phyloP scores from a whole-genome alignment of 2,113 vertebrate species.

The Oreochromis spilurus region DNA sequence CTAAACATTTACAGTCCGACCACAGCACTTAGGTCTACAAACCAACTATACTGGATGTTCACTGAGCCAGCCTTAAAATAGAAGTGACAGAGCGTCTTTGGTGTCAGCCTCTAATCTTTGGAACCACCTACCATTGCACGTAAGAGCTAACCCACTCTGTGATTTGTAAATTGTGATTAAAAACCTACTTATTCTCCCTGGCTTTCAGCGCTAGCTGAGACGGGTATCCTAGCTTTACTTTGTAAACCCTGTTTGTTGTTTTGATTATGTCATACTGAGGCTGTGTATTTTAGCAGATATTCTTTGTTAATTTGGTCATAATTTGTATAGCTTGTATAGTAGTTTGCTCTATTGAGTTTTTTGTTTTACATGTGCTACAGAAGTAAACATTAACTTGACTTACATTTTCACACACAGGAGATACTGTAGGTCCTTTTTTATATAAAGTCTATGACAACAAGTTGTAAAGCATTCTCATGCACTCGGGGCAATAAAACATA shows the following conservation, averaged over 20 bases:
- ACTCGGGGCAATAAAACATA: background rate
- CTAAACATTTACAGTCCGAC: background rate
- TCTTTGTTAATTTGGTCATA: background rate
- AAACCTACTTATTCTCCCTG: background rate
- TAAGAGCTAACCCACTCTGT: background rate
- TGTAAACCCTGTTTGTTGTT: background rate
- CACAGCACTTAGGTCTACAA: background rate
- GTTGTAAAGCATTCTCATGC: background rate
- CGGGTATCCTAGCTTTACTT: background rate
- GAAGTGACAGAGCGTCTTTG: background rate
- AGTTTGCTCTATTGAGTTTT: background rate
- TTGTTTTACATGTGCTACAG: background rate
- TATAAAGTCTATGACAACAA: background rate
- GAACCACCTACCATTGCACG: background rate
- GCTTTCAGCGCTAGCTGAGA: background rate
- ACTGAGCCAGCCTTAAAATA: background rate
- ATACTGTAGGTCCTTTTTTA: background rate
- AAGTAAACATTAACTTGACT: background rate
- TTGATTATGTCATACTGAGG: background rate
- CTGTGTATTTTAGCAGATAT: background rate
- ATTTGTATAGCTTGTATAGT: background rate
- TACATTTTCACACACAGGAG: background rate
- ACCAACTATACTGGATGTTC: background rate
- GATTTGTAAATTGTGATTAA: background rate
- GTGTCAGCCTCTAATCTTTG: background rate